These are phyloP conservation scores for Acanthaster planci DNA, from an alignment of 35 echinoderm and acorn worm genomes.

Conservation along the genomic window DNA sequence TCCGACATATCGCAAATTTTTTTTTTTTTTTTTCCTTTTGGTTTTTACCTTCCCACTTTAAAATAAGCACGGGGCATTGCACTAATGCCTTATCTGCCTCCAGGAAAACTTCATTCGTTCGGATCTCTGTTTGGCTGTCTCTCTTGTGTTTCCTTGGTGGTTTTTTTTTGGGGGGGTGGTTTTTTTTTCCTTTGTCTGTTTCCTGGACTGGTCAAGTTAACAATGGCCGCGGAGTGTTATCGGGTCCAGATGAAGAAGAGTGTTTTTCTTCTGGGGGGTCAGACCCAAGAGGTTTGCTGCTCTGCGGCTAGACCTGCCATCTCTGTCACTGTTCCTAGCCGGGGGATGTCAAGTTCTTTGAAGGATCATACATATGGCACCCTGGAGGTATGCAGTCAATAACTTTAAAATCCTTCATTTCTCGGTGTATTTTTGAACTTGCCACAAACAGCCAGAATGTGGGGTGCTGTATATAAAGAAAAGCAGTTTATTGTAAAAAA, in stretches of 20 bases:
- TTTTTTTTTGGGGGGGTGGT: too few species aligned
- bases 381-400: neutral
- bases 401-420: neutral
- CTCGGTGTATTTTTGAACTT: neutral
- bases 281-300: too few species aligned
- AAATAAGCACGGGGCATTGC: constrained; percentile 17
- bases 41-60: too few species aligned
- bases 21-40: neutral
- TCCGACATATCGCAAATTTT: neutral
- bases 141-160: too few species aligned
- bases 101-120: constrained; percentile 19
- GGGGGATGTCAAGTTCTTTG: too few species aligned
- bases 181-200: neutral
- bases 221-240: constrained; percentile 12
- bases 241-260: neutral
- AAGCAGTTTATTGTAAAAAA: too few species aligned
- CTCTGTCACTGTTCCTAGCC: too few species aligned
- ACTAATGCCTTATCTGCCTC: constrained; percentile 10
- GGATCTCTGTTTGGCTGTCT: neutral
- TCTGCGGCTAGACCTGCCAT: too few species aligned
- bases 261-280: constrained; percentile 4
- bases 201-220: neutral
- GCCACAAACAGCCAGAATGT: too few species aligned
- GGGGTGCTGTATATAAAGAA: too few species aligned
- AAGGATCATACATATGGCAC: too few species aligned